Evolutionary conservation across 2,113 vertebrate species (phyloP).

Genomic region (Formicarius rufipectus): DNA sequence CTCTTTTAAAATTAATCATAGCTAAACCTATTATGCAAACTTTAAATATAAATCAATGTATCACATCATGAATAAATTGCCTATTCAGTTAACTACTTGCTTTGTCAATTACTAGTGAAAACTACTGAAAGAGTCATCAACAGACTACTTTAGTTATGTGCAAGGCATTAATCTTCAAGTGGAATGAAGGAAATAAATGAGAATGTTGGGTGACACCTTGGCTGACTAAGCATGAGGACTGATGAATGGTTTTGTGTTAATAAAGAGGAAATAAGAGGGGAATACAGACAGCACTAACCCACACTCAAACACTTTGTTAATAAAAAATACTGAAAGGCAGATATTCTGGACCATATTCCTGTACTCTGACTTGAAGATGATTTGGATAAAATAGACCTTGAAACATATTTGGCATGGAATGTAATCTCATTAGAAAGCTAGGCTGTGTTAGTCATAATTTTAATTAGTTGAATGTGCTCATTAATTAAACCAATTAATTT

Average conservation of each 20-base stretch:
- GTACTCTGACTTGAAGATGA: background rate
- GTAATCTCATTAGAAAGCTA: background rate
- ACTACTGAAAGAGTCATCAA: background rate
- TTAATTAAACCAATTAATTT: background rate
- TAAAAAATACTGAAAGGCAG: background rate
- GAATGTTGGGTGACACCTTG: background rate
- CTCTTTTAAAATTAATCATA: background rate
- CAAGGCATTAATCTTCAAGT: background rate
- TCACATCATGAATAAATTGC: background rate
- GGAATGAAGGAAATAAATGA: conserved; percentile 18
- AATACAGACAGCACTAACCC: background rate
- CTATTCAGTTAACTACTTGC: background rate
- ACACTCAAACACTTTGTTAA: background rate
- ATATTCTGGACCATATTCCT: background rate
- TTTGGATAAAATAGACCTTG: background rate
- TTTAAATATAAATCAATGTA: background rate
- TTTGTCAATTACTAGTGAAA: background rate
- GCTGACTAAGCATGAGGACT: background rate
- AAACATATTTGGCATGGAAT: background rate
- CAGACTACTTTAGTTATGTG: background rate
- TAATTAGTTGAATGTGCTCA: background rate
- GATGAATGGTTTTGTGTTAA: background rate
- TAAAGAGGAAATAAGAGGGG: conserved; percentile 6
- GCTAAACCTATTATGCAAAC: background rate
- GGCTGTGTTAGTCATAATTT: background rate